Conservation (phyloP, 2,797 vertebrate genomes). For the Mus minutoides region DNA sequence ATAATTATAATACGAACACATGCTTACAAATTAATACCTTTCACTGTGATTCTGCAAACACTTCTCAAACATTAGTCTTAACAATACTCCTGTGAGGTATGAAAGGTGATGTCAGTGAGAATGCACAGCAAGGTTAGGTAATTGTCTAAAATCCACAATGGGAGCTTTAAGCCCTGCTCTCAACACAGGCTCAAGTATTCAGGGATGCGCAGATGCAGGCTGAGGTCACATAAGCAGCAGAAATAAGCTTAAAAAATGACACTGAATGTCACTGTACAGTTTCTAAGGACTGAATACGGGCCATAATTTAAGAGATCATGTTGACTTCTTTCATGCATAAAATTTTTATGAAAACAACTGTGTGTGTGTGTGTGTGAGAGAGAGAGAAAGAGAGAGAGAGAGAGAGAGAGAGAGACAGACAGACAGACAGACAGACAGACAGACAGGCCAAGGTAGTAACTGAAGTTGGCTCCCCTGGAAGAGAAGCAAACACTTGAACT, state of each 20-base stretch:
- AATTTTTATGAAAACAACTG: background rate
- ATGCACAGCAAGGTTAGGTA: conserved; percentile 71
- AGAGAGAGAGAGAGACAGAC: too few relatives aligned
- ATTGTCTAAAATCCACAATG: conserved; percentile 67
- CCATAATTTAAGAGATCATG: conserved; percentile 31
- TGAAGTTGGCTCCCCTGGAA: background rate
- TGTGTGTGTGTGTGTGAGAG: background rate
- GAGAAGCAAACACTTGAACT: background rate
- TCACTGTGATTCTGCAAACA: conserved; percentile 76
- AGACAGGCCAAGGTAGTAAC: too few relatives aligned
- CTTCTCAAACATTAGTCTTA: conserved; percentile 80
- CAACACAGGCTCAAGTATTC: background rate
- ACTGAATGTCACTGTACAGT: conserved; percentile 16
- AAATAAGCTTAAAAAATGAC: conserved; percentile 30
- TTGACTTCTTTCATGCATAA: conserved; percentile 30
- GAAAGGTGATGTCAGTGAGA: conserved; percentile 66
- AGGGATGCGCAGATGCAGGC: background rate
- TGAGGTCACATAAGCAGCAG: conserved; percentile 8
- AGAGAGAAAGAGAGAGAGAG: too few relatives aligned
- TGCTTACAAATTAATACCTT: conserved; percentile 80
- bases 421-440: too few relatives aligned
- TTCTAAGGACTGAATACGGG: conserved; percentile 22
- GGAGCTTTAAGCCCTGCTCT: conserved; percentile 1
- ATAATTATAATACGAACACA: conserved; percentile 79
- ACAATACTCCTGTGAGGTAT: conserved; percentile 67